Base-by-base conservation (phyloP, 2,797 vertebrate species). In the Pteronotus mesoamericanus region DNA sequence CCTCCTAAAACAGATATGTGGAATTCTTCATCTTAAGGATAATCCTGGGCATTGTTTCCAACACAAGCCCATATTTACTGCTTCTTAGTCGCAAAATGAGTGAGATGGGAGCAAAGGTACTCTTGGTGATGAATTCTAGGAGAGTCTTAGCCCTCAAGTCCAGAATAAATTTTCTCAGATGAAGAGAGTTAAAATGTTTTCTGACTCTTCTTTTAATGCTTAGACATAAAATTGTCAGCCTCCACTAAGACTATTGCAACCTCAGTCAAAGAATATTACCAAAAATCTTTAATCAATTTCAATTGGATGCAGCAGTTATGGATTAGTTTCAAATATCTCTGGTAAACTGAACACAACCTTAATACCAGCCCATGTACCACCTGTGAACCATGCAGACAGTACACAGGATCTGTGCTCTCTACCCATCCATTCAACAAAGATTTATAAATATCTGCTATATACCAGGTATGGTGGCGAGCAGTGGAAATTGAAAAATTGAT, bases 1-100 rank as follows among this genome's bases (percentile, higher is more conserved):
- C 11, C 48, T 72, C 80, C 75, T 34, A 29, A 94, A n/a, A 86
- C 11, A 78, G 16, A 69, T 14, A 42, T n/a, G 29, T 39, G 44
- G 48, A 86, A 75, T 71, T 94, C 53, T 89, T 85, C 66, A 74
- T 48, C 42, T 84, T 89, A 87, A 84, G 29, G 96, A 80, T 82
- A 85, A 84, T 74, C 12, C 42, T 83, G 12, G 37, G 6, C 68
- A 84, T 91, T 75, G 10, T 86, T 95, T 96, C 46, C 32, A 93
- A 48, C 14, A 77, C 15, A 88, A 59, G 3, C 16, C 18, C 18
- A 87, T 24, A 86, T 61, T 80, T 90, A 80, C 44, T 42, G 15
- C 61, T 82, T 91, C 42, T 87, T 34, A 61, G 29, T 77, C 21
- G n/a, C 78, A 59, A 91, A 91, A 78, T 34, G 6, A 84, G n/a